Conservation (phyloP, 2,888 invertebrate species). For the Rhabditoides inermis region DNA sequence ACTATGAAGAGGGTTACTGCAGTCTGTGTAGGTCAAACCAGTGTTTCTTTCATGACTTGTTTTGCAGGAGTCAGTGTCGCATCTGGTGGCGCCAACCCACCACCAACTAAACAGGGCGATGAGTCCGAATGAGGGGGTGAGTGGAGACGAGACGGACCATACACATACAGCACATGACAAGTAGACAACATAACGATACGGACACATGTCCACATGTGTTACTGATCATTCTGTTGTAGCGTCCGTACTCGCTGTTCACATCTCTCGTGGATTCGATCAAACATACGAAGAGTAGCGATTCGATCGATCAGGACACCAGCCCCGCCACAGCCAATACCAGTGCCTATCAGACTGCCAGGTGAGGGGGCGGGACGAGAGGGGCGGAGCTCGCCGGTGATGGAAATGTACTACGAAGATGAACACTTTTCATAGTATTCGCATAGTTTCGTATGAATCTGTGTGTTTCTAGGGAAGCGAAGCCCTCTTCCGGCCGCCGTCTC, state of each 20-base stretch:
- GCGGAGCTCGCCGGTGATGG: constrained; percentile 47
- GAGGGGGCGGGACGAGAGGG: too few relatives aligned
- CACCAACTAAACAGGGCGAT: constrained; percentile 7
- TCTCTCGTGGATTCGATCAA: constrained; percentile 51
- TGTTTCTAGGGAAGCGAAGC: constrained; percentile 15
- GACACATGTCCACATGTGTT: neutral
- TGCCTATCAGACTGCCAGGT: too few relatives aligned
- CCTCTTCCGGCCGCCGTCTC: constrained; percentile 33
- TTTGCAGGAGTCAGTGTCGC: too few relatives aligned
- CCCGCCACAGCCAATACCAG: too few relatives aligned
- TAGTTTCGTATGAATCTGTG: neutral
- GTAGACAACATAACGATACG: too few relatives aligned
- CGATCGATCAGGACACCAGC: too few relatives aligned
- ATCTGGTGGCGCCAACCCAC: too few relatives aligned
- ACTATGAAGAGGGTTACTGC: neutral
- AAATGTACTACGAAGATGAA: constrained; percentile 14
- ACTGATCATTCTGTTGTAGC: constrained; percentile 9
- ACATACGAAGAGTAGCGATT: too few relatives aligned
- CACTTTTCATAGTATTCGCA: neutral
- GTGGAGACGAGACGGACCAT: neutral
- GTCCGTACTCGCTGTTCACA: constrained; percentile 42
- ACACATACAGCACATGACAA: neutral
- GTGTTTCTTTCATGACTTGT: too few relatives aligned
- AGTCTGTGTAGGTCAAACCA: too few relatives aligned
- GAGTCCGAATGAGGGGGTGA: too few relatives aligned